Evolutionary conservation across 2,888 invertebrate genomes (phyloP), one percentile per base, ranked within the genome.

Genomic region (Myopa tessellatipennis): DNA sequence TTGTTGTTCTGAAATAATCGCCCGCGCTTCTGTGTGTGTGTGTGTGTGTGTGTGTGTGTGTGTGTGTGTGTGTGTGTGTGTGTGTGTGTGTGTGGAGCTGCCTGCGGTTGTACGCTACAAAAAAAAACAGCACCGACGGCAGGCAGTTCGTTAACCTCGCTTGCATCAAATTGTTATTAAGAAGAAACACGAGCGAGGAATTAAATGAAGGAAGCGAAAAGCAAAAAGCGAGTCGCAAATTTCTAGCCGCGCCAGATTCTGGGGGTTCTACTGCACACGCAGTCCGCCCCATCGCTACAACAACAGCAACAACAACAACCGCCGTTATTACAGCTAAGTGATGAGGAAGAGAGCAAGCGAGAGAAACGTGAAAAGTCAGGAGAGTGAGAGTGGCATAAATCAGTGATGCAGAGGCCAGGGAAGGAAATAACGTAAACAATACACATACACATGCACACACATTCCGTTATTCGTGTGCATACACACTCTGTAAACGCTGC

Each of bases 71-170:
- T 65, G 36, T 50, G 70, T 36, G 69, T n/a, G 12, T 18, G 18
- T 6, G 67, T 67, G 52, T 50, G 60, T 61, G 60, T 73, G 52
- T 65, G 36, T 50, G 70, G n/a, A n/a, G n/a, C n/a, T n/a, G n/a
- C n/a, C n/a, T n/a, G n/a, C n/a, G n/a, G n/a, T n/a, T n/a, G n/a
- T n/a, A n/a, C n/a, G n/a, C n/a, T n/a, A n/a, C 63, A 63, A 63
- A 18, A 45, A 26, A 45, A 63, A 52, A 55, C 61, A 38, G 52
- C 63, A 36, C 40, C 55, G 36, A 55, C 34, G 52, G 40, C 10
- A 45, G 26, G n/a, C 70, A 52, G 79, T 74, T 79, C 79, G 75
- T 68, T 74, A 74, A 79, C 79, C 79, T 72, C 75, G 72, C 58
- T 75, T 68, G 75, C 75, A 77, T 79, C 76, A 77, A 79, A 71